phyloP scores from a whole-genome alignment of 2,888 invertebrate genomes.

The Odontocolon sp. region DNA sequence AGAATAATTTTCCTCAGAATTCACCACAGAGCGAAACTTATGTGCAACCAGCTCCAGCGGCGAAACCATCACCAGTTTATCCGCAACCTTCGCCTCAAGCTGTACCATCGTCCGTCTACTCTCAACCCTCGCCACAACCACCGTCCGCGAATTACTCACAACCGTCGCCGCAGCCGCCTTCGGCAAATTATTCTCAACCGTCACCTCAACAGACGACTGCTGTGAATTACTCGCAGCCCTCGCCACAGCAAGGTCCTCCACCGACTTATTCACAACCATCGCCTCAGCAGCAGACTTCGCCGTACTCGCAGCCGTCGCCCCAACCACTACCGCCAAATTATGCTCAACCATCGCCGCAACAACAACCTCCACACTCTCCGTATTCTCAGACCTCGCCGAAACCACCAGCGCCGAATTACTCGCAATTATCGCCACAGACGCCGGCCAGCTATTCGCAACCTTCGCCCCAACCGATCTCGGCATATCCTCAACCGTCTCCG shows the following conservation, averaged over 20 bases:
- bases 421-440: constrained; percentile 75
- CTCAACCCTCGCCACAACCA: constrained; percentile 78
- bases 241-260: constrained; percentile 66
- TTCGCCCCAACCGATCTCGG: constrained; percentile 64
- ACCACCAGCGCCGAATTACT: constrained; percentile 71
- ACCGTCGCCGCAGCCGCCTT: constrained; percentile 74
- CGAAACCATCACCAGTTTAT: constrained; percentile 62
- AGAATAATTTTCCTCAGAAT: constrained; percentile 61
- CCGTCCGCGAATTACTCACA: constrained; percentile 75
- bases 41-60: constrained; percentile 69
- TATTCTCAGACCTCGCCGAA: constrained; percentile 74
- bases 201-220: constrained; percentile 79
- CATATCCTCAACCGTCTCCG: constrained; percentile 64
- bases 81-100: constrained; percentile 67
- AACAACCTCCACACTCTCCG: constrained; percentile 62
- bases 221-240: constrained; percentile 70
- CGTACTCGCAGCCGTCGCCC: constrained; percentile 60
- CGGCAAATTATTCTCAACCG: constrained; percentile 81
- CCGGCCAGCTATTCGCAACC: constrained; percentile 75
- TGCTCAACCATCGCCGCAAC: constrained; percentile 72
- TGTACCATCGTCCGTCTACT: constrained; percentile 68
- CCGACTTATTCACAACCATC: constrained; percentile 69
- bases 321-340: constrained; percentile 77
- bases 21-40: constrained; percentile 74
- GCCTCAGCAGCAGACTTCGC: constrained; percentile 65